Evolutionary conservation across 2,888 invertebrate species (phyloP), one percentile per base, ranked within the genome.

Genomic region (Copidosoma aretas): DNA sequence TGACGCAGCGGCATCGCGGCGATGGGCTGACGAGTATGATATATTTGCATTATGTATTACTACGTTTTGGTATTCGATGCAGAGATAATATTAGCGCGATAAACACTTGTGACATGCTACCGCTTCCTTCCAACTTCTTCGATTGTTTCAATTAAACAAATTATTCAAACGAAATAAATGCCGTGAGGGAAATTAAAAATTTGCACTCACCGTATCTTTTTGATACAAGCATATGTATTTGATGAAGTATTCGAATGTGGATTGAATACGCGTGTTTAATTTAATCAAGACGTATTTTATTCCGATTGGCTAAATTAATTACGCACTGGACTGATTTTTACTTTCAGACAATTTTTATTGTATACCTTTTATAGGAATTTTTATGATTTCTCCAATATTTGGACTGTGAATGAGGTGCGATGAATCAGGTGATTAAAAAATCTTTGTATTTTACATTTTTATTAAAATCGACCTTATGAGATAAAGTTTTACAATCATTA

Each of bases 201-300:
- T 32, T 32, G 3, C 3, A 32, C 32, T 32, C 32, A 32, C 32
- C 32, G 32, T 32, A 5, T 32, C 32, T 32, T 32, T 32, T 32
- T 5, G 3, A 56, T 17, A 66, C 10, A 15, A 49, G 58, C 53
- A 41, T 69, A 12, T 54, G 56, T 46, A 49, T 49, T 57, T 64
- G 64, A 22, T 70, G 64, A 60, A 57, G 64, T 63, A 60, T 43
- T 70, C 63, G 60, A 66, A 70, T 57, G 39, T 51, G 41, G 24
- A 66, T 52, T 21, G 46, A 46, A 46, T 17, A 32, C 32, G 3
- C 32, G 3, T 32, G 32, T 32, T n/a, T n/a, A n/a, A n/a, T n/a
- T n/a, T 32, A 8, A 32, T 32, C 32, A 32, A 5, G 32, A 32
- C 8, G 32, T 32, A 5, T 32, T 32, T 32, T 32, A 5, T 32